phyloP scores from a whole-genome alignment of 2,113 vertebrate genomes.

The Prunella fulvescens region DNA sequence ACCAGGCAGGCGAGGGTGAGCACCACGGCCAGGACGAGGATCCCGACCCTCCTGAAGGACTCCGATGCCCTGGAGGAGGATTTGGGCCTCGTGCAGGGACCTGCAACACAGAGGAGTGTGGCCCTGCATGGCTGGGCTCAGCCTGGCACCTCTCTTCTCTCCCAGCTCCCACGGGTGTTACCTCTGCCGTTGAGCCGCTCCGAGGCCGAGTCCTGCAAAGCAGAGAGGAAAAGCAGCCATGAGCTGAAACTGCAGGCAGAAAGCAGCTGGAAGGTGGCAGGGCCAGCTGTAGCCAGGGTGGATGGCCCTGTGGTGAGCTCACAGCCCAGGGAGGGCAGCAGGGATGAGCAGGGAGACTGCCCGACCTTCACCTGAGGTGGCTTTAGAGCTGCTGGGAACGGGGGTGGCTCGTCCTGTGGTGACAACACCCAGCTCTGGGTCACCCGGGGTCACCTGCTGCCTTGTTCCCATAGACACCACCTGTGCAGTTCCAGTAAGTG shows the following conservation, averaged over 20 bases:
- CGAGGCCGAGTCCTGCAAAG: slow-evolving; percentile 58
- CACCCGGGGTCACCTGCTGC: rapidly evolving
- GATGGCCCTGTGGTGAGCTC: rapidly evolving
- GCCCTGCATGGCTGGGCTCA: neutral
- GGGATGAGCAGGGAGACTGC: neutral
- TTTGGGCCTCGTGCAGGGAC: neutral
- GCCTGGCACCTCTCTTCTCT: neutral
- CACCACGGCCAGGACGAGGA: slow-evolving; percentile 40
- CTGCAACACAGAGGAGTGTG: neutral
- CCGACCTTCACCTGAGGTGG: neutral
- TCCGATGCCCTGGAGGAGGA: neutral
- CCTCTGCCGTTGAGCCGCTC: slow-evolving; percentile 54
- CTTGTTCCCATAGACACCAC: neutral
- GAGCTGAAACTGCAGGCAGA: neutral
- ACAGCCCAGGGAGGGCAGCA: neutral
- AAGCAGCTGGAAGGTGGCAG: neutral
- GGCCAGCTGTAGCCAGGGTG: rapidly evolving
- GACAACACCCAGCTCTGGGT: neutral
- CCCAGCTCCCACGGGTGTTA: neutral
- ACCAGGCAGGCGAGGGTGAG: slow-evolving; percentile 50
- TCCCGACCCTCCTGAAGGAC: slow-evolving; percentile 55
- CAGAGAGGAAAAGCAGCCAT: neutral
- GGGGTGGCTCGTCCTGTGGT: neutral
- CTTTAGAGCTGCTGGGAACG: neutral
- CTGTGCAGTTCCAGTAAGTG: neutral